A percentile compares a stretch with the other conserved stretches of the same genome.
phyloP scores from a whole-genome alignment of 1,140 invertebrate species.

The Telenomus remus region DNA sequence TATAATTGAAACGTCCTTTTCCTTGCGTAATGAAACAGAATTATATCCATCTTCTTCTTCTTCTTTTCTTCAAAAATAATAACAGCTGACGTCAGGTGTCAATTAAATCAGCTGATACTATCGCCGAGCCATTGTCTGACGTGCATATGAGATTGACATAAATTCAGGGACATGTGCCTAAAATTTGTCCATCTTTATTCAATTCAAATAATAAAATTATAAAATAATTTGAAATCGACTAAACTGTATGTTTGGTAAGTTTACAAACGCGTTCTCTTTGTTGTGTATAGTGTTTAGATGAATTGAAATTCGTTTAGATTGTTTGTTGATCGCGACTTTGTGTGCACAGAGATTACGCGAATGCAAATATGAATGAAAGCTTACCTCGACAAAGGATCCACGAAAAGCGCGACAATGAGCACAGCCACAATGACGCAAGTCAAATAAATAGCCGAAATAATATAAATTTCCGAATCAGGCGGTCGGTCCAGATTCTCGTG shows the following conservation, averaged over 20 bases:
- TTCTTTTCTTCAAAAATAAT: no score
- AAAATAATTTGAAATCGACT: no score
- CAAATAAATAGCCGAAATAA: conserved; percentile 92
- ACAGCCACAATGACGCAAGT: conserved; percentile 89
- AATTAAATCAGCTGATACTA: conserved; percentile 18
- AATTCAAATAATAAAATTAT: no score
- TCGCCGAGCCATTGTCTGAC: conserved; percentile 12
- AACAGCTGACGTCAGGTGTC: conserved; percentile 14
- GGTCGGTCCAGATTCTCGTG: conserved; percentile 85
- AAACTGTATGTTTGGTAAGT: no score
- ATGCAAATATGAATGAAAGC: conserved; percentile 18
- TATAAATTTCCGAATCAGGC: conserved; percentile 88
- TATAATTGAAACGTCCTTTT: conserved; percentile 4
- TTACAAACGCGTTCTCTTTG: no score
- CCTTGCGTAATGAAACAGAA: conserved; percentile 7
- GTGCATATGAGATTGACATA: conserved; percentile 1
- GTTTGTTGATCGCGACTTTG: not conserved
- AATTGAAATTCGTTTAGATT: conserved; percentile 3
- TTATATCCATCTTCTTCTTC: conserved; percentile 2
- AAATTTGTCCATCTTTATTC: no score
- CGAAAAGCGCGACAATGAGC: conserved; percentile 88
- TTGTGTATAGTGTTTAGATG: not conserved
- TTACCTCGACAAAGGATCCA: conserved; percentile 92
- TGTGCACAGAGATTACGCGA: conserved; percentile 6
- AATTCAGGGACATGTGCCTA: not conserved